Conservation (phyloP, 2,113 vertebrate genomes). For the Sinosuthora webbiana region DNA sequence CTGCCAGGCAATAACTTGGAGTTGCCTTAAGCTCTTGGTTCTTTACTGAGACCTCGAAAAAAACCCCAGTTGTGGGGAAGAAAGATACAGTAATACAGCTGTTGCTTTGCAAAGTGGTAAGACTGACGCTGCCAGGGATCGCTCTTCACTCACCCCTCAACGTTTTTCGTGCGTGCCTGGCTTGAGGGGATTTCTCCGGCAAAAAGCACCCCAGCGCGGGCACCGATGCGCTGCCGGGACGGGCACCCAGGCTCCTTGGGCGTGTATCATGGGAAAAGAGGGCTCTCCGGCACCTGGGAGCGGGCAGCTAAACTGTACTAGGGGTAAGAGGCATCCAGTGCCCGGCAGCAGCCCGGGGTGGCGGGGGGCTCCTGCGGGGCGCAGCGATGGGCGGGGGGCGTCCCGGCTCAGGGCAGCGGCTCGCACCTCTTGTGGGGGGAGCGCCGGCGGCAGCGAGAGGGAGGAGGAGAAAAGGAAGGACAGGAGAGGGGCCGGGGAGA, state of each 20-base stretch:
- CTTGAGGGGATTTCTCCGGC: background rate
- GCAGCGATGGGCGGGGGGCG: background rate
- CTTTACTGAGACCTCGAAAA: fast-evolving
- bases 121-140: background rate
- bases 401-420: background rate
- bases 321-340: fast-evolving
- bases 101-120: background rate
- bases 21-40: background rate
- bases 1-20: fast-evolving
- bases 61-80: fast-evolving
- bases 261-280: fast-evolving
- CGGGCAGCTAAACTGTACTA: background rate
- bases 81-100: background rate
- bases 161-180: fast-evolving
- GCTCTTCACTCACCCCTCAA: background rate
- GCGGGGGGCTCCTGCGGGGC: background rate
- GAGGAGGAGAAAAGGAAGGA: background rate
- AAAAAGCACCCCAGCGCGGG: background rate
- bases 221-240: background rate
- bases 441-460: background rate
- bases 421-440: background rate
- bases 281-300: background rate
- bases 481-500: background rate
- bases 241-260: background rate
- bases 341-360: background rate